A percentile compares a stretch with the other conserved stretches of the same genome.
These are phyloP conservation scores for Gila orcuttii DNA, from an alignment of 2,113 vertebrate species.

Conservation along the genomic window DNA sequence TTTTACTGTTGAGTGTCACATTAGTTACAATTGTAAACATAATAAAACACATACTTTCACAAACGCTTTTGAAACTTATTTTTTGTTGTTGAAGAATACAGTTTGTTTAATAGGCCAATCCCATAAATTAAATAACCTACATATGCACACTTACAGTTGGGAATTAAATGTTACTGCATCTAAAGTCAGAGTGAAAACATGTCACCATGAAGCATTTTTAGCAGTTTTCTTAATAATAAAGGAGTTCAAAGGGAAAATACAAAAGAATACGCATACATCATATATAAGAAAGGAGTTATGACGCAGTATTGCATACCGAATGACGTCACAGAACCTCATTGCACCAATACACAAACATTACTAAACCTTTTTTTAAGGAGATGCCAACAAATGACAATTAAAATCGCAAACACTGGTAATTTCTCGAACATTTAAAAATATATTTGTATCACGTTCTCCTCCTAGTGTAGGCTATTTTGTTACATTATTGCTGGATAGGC, in stretches of 20 bases:
- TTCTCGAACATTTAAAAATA: background rate
- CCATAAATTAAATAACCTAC: background rate
- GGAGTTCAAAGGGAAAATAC: no score
- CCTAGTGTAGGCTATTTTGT: background rate
- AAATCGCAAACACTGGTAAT: background rate
- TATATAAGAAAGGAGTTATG: background rate
- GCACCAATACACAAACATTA: background rate
- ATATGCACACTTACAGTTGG: background rate
- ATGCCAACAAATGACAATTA: background rate
- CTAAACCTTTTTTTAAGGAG: background rate
- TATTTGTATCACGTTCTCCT: background rate
- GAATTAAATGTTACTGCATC: background rate
- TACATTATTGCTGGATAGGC: background rate
- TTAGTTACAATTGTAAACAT: background rate
- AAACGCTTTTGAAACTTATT: background rate
- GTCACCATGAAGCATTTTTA: background rate
- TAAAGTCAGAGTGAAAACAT: background rate
- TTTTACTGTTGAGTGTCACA: background rate
- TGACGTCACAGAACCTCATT: slow-evolving; percentile 35
- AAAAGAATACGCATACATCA: no score
- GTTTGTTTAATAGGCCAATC: background rate
- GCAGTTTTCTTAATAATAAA: background rate
- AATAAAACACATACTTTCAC: background rate
- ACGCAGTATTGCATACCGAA: slow-evolving; percentile 30
- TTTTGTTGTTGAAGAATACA: background rate